Evolutionary conservation across 2,797 vertebrate genomes (phyloP).

Genomic region (Passerculus sandwichensis): DNA sequence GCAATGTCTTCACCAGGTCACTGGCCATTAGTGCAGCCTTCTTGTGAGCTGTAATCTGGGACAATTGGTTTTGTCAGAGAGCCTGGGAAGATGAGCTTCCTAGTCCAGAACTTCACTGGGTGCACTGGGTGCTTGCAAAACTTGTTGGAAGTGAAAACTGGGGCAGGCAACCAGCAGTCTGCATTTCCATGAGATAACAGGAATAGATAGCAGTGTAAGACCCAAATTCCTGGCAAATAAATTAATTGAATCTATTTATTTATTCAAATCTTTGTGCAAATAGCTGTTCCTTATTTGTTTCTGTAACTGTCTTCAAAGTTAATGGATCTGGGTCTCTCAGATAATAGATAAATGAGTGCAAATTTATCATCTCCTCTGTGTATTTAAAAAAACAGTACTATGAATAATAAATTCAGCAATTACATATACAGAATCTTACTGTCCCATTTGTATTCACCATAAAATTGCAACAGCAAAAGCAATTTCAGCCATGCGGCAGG

Average conservation of each 20-base stretch:
- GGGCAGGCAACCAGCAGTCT: background rate
- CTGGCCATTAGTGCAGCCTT: background rate
- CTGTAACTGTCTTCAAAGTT: background rate
- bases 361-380: background rate
- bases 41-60: background rate
- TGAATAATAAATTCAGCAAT: background rate
- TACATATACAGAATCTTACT: background rate
- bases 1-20: background rate
- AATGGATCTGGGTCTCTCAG: background rate
- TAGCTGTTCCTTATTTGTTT: background rate
- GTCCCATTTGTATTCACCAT: background rate
- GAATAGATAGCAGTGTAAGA: background rate
- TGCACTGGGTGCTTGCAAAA: background rate
- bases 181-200: background rate
- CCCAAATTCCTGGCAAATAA: background rate
- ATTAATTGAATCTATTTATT: background rate
- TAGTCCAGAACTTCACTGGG: background rate
- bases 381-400: background rate
- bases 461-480: background rate
- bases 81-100: background rate
- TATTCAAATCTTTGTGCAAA: background rate
- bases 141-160: background rate
- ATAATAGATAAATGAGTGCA: background rate
- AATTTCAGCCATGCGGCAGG: background rate
- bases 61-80: accelerated